Evolutionary conservation across 2,888 invertebrate genomes (phyloP), one percentile per base, ranked within the genome.

Genomic region (Apodemia hepburni): DNA sequence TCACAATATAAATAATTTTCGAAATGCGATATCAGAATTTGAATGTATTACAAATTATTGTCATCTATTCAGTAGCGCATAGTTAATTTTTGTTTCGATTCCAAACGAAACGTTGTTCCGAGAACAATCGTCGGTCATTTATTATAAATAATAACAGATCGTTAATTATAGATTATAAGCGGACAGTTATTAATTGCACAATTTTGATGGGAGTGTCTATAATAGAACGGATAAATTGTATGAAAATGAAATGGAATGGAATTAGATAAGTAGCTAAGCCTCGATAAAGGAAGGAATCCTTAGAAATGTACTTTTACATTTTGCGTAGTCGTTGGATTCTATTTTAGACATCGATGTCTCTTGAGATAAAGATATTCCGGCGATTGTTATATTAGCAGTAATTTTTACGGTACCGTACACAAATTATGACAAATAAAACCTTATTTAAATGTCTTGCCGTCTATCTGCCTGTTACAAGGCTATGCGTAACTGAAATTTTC

Each of bases 1-100:
- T 74, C 69, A 74, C 66, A 68, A 65, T 68, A 72, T 74, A 76
- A 75, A 73, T 68, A 71, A 73, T 73, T 75, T 73, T 72, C 66
- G 66, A 70, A 73, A 73, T 68, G 66, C 66, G 67, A 69, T 70
- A 65, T 67, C 66, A 61, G 59, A 66, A 71, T 70, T 71, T 70
- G 64, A 67, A 69, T 65, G 42, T 42, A 42, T 42, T 42, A 69
- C 67, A 71, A 67, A 70, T 70, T 70, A 68, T 67, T 73, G 68
- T 69, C 70, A 67, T 68, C 69, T 71, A 68, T 69, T 69, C 68
- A 65, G 65, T 66, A 65, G 68, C 66, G 66, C 65, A 67, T 70
- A 66, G 66, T 70, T 67, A 70, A 66, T 72, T 69, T 67, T 71
- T 70, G 64, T 68, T 68, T 65, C 64, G 66, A 65, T 65, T 66